Base-by-base conservation (phyloP, 2,113 vertebrate genomes). In the Microcebus tavaratra region DNA sequence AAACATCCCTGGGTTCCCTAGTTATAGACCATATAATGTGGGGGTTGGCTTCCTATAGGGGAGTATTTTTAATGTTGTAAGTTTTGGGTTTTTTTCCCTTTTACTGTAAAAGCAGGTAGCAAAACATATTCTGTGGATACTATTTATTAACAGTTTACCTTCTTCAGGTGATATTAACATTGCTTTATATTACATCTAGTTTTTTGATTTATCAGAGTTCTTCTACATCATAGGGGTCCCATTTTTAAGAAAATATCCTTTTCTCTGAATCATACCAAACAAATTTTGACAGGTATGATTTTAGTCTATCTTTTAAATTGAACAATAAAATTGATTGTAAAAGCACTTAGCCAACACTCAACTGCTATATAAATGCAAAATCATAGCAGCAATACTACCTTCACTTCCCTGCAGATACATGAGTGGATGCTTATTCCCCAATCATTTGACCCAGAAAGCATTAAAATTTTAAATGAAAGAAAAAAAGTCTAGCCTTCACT, bases 281-380 rank as follows among this genome's bases (percentile, higher is more conserved):
- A 70, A 86, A 91, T 84, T 93, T 65, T 89, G 36, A 81, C 88
- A 93, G 34, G 57, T 48, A 67, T 97, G 79, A 95, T 55, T 93
- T 94, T 63, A 95, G 59, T 39, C 75, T 91, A 50, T 76, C 61
- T 95, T 97, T 95, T 97, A 95, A 96, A 96, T 0, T 72, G 86
- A 96, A 93, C 86, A 96, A 95, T 84, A 87, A 84, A 93, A 92
- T 21, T 90, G 91, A 97, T 48, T 87, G 48, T 73, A 93, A 94
- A 95, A 90, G 91, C 93, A 96, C 89, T 96, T 87, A 96, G 82
- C 53, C 34, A 93, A 87, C 45, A 89, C 18, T 93, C 29, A 57
- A 88, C 67, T 78, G 88, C 45, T 93, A 68, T 48, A 73, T 65
- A 55, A 97, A 96, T 89, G 79, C 83, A 89, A 79, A 97, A 92